Base-by-base conservation (phyloP, 2,797 vertebrate species). In the Huso huso region DNA sequence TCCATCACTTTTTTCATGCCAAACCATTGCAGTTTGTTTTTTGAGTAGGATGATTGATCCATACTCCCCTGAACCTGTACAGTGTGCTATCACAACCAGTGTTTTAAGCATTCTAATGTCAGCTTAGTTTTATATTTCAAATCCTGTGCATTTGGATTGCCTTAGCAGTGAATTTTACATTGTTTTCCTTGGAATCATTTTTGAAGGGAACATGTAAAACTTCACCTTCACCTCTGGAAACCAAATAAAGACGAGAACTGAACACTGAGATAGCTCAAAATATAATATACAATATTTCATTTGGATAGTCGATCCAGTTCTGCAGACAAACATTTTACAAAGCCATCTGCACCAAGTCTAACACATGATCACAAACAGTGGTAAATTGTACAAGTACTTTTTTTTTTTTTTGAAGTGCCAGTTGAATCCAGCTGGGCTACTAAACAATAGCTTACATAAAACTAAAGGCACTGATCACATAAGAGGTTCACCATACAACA, bases 271-370 rank as follows among this genome's bases (percentile, higher is more conserved):
- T 23, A 23, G 23, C 15, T 62, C 10, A 12, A 50, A 10, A 51
- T 64, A 61, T 10, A 23, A 67, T 70, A 70, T 70, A 63, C 75
- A 71, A 74, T 70, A 61, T 82, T 80, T 81, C 72, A 76, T 78
- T 63, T 74, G 58, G 66, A 53, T 66, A 77, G 63, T 70, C 66
- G 67, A 69, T 78, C 69, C 78, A 81, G 73, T 78, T 77, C 76
- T 68, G 64, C 70, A 75, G 23, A 73, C 65, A 69, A n/a, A 62
- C 61, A 62, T 10, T 7, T 2, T 62, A 62, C 61, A 62, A 37
- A 62, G 61, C 10, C 13, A 62, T 62, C 18, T 62, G 18, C 15
- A 9, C 11, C 7, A 62, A 10, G 61, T 7, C 61, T 58, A 10
- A 62, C 7, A 23, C 61, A 37, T 62, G 10, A 37, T 18, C 18